Evolutionary conservation across 2,888 invertebrate species (phyloP).

Genomic region (Trachelus troglodyta): DNA sequence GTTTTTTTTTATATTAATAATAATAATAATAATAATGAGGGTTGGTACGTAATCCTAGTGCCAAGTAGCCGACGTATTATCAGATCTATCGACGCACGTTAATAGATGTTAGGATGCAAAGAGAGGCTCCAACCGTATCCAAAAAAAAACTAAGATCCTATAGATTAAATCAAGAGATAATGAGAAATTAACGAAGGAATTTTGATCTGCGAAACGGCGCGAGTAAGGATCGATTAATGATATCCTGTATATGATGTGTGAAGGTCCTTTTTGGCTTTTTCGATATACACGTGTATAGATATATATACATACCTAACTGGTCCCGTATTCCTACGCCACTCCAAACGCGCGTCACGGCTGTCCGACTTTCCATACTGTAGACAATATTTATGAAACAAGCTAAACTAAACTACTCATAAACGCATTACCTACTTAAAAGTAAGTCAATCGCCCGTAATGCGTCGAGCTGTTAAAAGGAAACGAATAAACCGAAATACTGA

Average conservation of each 20-base stretch:
- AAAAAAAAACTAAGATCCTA: too few relatives aligned
- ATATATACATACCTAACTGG: constrained; percentile 28
- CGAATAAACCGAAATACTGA: neutral
- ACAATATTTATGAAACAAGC: constrained; percentile 66
- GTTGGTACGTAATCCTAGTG: too few relatives aligned
- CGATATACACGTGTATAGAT: constrained; percentile 24
- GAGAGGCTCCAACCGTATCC: too few relatives aligned
- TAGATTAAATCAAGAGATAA: too few relatives aligned
- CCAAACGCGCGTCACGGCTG: constrained; percentile 60
- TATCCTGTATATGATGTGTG: too few relatives aligned
- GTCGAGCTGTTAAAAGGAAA: neutral
- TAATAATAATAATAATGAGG: too few relatives aligned
- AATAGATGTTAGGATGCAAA: neutral
- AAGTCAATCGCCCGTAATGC: constrained; percentile 10
- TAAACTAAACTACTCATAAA: constrained; percentile 54
- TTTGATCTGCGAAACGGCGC: too few relatives aligned
- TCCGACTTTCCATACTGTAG: constrained; percentile 64
- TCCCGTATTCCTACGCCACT: constrained; percentile 63
- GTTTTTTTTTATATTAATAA: too few relatives aligned
- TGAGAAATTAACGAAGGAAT: too few relatives aligned
- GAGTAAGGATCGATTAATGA: too few relatives aligned
- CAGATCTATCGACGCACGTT: neutral
- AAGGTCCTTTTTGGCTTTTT: too few relatives aligned
- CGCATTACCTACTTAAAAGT: constrained; percentile 30
- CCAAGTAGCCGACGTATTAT: neutral